A percentile compares a stretch with the other conserved stretches of the same genome.
phyloP scores from a whole-genome alignment of 2,888 invertebrate species.

The Agrochola lychnidis region DNA sequence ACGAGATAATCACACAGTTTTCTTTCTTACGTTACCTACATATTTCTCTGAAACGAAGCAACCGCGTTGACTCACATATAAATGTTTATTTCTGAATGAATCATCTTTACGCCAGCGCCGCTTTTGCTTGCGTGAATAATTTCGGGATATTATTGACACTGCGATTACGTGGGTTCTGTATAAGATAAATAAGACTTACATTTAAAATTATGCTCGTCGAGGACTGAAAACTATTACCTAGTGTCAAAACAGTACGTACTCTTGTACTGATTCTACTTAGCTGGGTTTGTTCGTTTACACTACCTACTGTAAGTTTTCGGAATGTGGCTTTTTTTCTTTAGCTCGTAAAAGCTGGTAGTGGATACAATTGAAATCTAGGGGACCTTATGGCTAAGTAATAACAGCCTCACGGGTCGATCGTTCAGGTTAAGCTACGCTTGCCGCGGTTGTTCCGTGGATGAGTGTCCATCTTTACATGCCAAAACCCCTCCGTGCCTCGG shows the following conservation, averaged over 20 bases:
- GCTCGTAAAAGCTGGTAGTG: too few relatives aligned
- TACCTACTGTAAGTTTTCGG: neutral
- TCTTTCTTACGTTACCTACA: constrained; percentile 58
- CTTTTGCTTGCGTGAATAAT: constrained; percentile 69
- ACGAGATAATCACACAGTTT: constrained; percentile 31
- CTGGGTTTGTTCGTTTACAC: neutral
- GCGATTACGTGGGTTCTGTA: constrained; percentile 39
- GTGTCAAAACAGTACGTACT: neutral
- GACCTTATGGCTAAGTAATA: too few relatives aligned
- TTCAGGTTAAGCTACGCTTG: too few relatives aligned
- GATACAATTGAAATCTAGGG: too few relatives aligned
- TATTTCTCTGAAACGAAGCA: constrained; percentile 57
- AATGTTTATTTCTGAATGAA: constrained; percentile 74
- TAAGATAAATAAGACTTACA: constrained; percentile 29
- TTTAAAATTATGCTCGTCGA: neutral
- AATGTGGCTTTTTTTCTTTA: neutral
- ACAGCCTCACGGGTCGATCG: too few relatives aligned
- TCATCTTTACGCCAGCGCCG: constrained; percentile 68
- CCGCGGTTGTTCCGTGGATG: too few relatives aligned
- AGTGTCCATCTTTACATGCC: too few relatives aligned
- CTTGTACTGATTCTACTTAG: neutral
- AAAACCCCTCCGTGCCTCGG: too few relatives aligned
- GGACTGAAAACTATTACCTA: constrained; percentile 7
- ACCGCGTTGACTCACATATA: constrained; percentile 68
- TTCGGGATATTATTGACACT: constrained; percentile 62